Conservation (phyloP, 2,113 vertebrate genomes). For the Lepisosteus oculatus region DNA sequence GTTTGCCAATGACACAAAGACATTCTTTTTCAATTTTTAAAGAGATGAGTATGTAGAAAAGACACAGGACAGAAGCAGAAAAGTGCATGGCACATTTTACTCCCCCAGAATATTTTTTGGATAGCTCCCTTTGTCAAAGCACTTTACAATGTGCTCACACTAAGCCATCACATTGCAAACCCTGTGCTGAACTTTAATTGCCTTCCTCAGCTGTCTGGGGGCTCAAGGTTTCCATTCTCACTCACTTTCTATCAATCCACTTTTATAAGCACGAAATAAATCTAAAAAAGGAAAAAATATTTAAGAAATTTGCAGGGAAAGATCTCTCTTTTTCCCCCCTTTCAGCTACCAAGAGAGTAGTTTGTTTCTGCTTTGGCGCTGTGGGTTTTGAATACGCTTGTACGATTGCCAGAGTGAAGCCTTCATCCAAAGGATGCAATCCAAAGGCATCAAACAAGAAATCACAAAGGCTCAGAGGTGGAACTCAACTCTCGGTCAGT, state of each 20-base stretch:
- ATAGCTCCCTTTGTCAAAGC: constrained; percentile 23
- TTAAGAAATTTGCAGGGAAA: constrained; percentile 26
- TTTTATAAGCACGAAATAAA: constrained; percentile 33
- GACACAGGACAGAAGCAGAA: not conserved
- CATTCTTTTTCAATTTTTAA: constrained; percentile 3
- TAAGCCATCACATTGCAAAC: constrained; percentile 30
- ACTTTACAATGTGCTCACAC: constrained; percentile 25
- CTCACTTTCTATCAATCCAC: constrained; percentile 34
- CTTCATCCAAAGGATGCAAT: constrained; percentile 5
- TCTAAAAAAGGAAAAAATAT: constrained; percentile 36
- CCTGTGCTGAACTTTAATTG: constrained; percentile 25
- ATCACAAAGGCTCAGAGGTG: not conserved
- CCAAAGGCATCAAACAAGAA: constrained; percentile 7
- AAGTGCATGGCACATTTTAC: not conserved
- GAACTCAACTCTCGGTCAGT: not conserved
- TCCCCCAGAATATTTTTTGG: constrained; percentile 25
- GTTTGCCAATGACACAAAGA: too few species aligned
- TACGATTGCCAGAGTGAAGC: constrained; percentile 20
- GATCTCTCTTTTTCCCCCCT: constrained; percentile 20
- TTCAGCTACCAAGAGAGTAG: constrained; percentile 31
- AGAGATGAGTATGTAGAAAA: not conserved
- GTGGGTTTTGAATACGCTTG: constrained; percentile 26
- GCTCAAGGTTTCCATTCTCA: constrained; percentile 36
- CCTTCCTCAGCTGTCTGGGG: constrained; percentile 22
- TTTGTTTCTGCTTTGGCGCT: constrained; percentile 26